Evolutionary conservation across 2,888 invertebrate genomes (phyloP).

Genomic region (Lepetodrilus schrolli): DNA sequence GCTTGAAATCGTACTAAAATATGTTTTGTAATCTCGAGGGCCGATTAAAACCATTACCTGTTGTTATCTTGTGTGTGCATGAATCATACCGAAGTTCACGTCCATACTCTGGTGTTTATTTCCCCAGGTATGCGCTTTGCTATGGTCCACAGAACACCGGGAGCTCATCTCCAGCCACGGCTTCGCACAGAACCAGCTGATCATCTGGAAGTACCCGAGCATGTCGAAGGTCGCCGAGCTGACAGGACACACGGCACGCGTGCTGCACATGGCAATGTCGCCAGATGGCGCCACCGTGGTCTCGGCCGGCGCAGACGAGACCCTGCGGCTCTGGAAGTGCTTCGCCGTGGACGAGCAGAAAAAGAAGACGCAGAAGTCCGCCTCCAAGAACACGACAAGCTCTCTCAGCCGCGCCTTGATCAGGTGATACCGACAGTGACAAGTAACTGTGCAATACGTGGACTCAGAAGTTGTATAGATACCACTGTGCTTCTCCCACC

Average conservation of each 20-base stretch:
- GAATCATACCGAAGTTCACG: no score
- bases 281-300: conserved; percentile 95
- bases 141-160: conserved; percentile 94
- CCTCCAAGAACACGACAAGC: conserved; percentile 44
- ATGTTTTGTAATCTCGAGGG: no score
- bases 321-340: conserved; percentile 95
- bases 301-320: conserved; percentile 96
- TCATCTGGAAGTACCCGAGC: conserved; percentile 96
- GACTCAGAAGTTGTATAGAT: no score
- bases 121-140: conserved; percentile 86
- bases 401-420: conserved; percentile 31
- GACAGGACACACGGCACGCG: conserved; percentile 90
- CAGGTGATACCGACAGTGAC: conserved; percentile 11
- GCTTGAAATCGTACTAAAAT: no score
- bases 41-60: no score
- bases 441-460: neutral
- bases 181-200: conserved; percentile 94
- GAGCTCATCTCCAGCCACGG: conserved; percentile 97
- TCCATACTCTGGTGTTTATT: no score
- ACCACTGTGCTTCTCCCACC: no score
- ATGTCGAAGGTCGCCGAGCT: conserved; percentile 83
- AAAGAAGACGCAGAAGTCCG: conserved; percentile 60
- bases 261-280: conserved; percentile 92
- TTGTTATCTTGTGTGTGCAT: no score
- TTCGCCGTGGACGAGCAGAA: conserved; percentile 78